A percentile compares a stretch with the other conserved stretches of the same genome.
These are phyloP conservation scores for Crotophaga sulcirostris DNA, from an alignment of 2,113 vertebrate genomes.

Conservation along the genomic window DNA sequence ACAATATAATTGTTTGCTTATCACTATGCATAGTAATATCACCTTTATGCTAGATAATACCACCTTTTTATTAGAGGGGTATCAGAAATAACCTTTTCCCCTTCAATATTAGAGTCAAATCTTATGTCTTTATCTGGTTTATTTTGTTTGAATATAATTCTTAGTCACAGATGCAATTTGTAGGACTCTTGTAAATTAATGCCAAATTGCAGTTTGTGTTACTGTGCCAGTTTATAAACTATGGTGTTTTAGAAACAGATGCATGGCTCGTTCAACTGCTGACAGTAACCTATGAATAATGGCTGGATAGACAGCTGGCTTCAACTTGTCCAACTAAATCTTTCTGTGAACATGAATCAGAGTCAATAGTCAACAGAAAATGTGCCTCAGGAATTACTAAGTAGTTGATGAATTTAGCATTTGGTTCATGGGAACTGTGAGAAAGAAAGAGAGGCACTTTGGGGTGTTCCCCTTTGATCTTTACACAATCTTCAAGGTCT, in stretches of 20 bases:
- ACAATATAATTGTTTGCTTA: neutral
- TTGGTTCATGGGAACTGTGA: neutral
- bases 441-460: neutral
- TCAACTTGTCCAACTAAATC: neutral
- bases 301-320: neutral
- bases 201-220: slow-evolving; percentile 4
- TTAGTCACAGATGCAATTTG: neutral
- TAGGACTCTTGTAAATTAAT: neutral
- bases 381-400: neutral
- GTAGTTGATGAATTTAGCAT: neutral
- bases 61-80: neutral
- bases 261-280: neutral
- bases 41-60: neutral
- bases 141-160: neutral
- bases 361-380: neutral
- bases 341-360: neutral
- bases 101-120: neutral
- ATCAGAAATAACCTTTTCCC: neutral
- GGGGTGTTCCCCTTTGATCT: neutral
- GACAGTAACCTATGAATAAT: neutral
- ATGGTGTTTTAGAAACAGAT: neutral
- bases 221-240: neutral
- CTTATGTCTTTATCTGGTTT: neutral
- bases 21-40: neutral
- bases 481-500: neutral